Evolutionary conservation across 1,140 invertebrate genomes (phyloP).

Genomic region (Procambarus virginalis): DNA sequence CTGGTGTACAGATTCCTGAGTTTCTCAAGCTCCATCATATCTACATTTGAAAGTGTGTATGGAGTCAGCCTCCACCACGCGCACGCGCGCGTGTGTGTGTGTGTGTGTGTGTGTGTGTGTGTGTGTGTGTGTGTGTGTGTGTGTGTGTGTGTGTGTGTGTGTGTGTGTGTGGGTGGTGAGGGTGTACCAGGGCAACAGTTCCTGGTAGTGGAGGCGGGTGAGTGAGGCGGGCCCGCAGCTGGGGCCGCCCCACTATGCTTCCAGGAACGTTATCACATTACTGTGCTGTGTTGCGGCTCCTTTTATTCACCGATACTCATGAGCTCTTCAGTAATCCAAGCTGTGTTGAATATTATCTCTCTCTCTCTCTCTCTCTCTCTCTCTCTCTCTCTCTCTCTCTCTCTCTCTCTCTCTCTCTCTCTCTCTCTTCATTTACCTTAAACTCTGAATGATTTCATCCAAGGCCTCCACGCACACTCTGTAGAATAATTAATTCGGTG

Average conservation of each 20-base stretch:
- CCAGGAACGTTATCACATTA: slow-evolving; percentile 4
- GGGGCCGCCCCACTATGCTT: background rate
- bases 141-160: background rate
- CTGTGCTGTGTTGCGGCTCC: background rate
- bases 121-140: too few species aligned
- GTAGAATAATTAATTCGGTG: too few species aligned
- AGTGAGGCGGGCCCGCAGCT: background rate
- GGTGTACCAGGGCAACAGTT: background rate
- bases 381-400: slow-evolving; percentile 4
- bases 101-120: too few species aligned
- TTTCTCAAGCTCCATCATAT: too few species aligned
- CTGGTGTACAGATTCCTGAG: too few species aligned
- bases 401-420: slow-evolving; percentile 21
- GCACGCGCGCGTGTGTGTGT: background rate
- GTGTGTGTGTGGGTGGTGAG: background rate
- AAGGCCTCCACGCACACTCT: too few species aligned
- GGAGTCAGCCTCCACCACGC: too few species aligned
- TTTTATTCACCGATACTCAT: background rate
- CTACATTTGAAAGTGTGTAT: background rate
- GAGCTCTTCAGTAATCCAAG: background rate
- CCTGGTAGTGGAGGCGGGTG: slow-evolving; percentile 10
- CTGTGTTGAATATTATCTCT: background rate
- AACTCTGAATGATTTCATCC: background rate
- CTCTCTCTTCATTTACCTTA: background rate
- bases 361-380: background rate